Evolutionary conservation across 2,113 vertebrate species (phyloP).

Genomic region (Gila orcuttii): DNA sequence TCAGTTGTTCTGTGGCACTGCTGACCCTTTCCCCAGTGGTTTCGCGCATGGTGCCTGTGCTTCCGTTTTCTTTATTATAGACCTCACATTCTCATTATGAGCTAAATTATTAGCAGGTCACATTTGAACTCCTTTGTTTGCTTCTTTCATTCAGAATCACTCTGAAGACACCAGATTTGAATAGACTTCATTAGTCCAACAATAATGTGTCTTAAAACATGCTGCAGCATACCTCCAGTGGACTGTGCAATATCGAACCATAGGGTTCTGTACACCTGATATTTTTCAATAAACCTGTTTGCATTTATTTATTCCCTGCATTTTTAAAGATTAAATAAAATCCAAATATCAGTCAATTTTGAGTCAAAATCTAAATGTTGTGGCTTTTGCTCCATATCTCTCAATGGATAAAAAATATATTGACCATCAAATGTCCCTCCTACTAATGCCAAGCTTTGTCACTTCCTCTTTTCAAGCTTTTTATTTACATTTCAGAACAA

Average conservation of each 20-base stretch:
- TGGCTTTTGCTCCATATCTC: not conserved
- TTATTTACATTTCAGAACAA: not conserved
- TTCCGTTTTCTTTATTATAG: conserved; percentile 24
- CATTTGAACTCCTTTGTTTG: conserved; percentile 47
- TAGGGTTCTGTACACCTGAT: not conserved
- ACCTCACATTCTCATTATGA: conserved; percentile 29
- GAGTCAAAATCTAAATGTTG: not conserved
- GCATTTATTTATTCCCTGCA: not conserved
- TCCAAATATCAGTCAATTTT: not conserved
- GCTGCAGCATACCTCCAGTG: conserved; percentile 26
- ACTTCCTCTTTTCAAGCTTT: too few species aligned
- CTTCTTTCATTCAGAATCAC: conserved; percentile 27
- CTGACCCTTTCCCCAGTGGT: not conserved
- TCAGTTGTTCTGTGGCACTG: not conserved
- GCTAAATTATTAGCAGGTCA: conserved; percentile 30
- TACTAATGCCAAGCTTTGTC: not conserved
- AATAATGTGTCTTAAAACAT: conserved; percentile 31
- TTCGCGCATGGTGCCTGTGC: not conserved
- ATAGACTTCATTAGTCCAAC: conserved; percentile 49
- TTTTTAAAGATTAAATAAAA: not conserved
- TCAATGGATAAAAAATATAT: not conserved
- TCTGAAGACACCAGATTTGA: conserved; percentile 34
- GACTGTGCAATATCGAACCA: not conserved
- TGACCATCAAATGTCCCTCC: not conserved
- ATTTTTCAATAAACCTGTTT: not conserved